Evolutionary conservation across 2,113 vertebrate species (phyloP), one percentile per base, ranked within the genome.

Genomic region (Macroglossus sobrinus): DNA sequence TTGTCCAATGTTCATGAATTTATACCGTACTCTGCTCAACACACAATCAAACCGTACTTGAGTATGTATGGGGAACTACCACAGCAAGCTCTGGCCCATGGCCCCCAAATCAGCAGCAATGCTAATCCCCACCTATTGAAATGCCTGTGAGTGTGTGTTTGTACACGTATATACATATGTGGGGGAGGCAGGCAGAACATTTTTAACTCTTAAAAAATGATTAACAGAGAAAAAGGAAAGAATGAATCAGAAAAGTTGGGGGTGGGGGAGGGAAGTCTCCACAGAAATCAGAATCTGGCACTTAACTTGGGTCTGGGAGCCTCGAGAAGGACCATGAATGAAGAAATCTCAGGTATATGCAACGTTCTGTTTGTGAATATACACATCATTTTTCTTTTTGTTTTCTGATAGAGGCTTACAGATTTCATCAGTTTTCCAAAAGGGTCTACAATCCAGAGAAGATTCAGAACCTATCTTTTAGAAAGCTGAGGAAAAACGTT

Each of bases 391-490:
- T 21, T 38, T 63, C 80, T 93, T 50, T 45, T 68, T 47, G 13
- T 50, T 72, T 91, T 50, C 79, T 38, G 63, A 69, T 79, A 64
- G 72, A 66, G 14, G 30, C n/a, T 96, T 66, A 91, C 19, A 64
- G 28, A 9, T 92, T 95, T 92, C 50, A 66, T 86, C 24, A 50
- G 69, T 35, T 96, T 92, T 87, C 59, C 38, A 76, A 50, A 66
- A 87, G 38, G 24, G 33, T 30, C 9, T 72, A 84, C 12, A 84
- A 89, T 84, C 28, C 45, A 90, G 38, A 75, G 47, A 69, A 35
- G 4, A 94, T 68, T 82, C 26, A 87, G 69, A 96, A 69, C 14
- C 26, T 80, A 43, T 61, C 68, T 43, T 94, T 97, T 22, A 82
- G 68, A 80, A 74, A 69, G 66, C 50, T 43, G 24, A 94, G 81